Conservation (phyloP, 2,888 invertebrate species). For the Ophraella communa region DNA sequence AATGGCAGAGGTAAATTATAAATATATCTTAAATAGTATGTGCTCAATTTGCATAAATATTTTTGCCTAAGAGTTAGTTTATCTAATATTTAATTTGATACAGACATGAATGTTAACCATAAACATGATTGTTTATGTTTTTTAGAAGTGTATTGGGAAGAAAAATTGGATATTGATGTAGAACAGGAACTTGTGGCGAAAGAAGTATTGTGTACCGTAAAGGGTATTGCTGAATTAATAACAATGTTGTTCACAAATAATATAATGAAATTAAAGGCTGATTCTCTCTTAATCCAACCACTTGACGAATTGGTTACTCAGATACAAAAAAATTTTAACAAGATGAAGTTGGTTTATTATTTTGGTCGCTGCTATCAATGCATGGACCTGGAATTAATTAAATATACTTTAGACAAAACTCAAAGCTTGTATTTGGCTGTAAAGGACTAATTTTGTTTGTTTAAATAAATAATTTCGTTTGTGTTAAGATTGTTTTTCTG, state of each 20-base stretch:
- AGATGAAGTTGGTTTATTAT: conserved; percentile 21
- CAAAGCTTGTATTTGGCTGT: conserved; percentile 27
- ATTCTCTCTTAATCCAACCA: conserved; percentile 30
- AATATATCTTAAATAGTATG: too few relatives aligned
- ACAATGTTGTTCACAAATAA: conserved; percentile 16
- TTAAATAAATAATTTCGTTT: not conserved
- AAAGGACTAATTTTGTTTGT: conserved; percentile 20
- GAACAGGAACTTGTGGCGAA: conserved; percentile 15
- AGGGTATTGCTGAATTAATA: conserved; percentile 26
- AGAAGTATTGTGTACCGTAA: conserved; percentile 30
- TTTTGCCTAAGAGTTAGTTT: too few relatives aligned
- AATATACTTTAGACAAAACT: conserved; percentile 23
- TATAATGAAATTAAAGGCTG: conserved; percentile 22
- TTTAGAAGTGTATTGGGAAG: conserved; percentile 9
- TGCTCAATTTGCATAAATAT: too few relatives aligned
- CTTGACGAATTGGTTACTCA: conserved; percentile 30
- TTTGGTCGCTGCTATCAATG: conserved; percentile 27
- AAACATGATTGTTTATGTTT: too few relatives aligned
- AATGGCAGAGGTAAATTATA: conserved; percentile 28
- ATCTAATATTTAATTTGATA: too few relatives aligned
- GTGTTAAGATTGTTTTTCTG: not conserved
- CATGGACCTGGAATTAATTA: conserved; percentile 26
- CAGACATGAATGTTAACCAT: too few relatives aligned
- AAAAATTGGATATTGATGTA: conserved; percentile 11
- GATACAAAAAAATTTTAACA: conserved; percentile 30